Base-by-base conservation (phyloP, 2,888 invertebrate genomes). In the Microdon myrmicae region DNA sequence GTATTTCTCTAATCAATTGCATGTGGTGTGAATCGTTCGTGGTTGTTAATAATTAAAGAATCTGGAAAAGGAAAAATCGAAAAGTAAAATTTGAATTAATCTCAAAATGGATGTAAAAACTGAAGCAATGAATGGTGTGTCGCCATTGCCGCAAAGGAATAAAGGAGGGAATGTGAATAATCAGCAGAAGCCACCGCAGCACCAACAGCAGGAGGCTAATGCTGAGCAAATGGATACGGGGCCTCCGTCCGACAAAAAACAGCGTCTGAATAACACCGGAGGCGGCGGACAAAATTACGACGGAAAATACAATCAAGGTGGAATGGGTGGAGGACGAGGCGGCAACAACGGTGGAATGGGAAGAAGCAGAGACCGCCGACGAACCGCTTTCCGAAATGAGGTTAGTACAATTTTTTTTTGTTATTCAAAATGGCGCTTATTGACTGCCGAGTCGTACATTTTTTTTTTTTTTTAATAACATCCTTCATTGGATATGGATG, bases 221-320 rank as follows among this genome's bases (percentile, higher is more conserved):
- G n/a, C n/a, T n/a, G n/a, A n/a, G n/a, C n/a, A n/a, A n/a, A n/a
- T 35, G 9, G 20, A 37, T 3, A 75, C 74, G 20, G 74, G 73
- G 3, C 72, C 71, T 12, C 76, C 78, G 0, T 72, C 68, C 1
- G 79, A 79, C 25, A 79, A 79, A 31, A 76, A 77, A 49, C 68
- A 74, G 67, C 75, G 79, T 26, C 79, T 76, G 43, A 71, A 71
- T 25, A 72, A 72, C 34, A 72, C 71, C 20, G 70, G 69, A 37
- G 73, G 71, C 51, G 71, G 72, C 31, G 70, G 25, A 2, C 59
- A 59, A 25, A 68, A 64, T 34, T 51, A 54, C 3, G 45, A 37
- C 32, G 55, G 59, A 12, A 67, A 58, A 31, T 51, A 44, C 5
- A 44, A 47, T 16, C 66, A 43, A 23, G 67, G 67, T 16, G 71